Percentiles rank a stretch among this genome's conserved stretches.
These are phyloP conservation scores for Seira musarum DNA, from an alignment of 2,888 invertebrate species.

Conservation along the genomic window DNA sequence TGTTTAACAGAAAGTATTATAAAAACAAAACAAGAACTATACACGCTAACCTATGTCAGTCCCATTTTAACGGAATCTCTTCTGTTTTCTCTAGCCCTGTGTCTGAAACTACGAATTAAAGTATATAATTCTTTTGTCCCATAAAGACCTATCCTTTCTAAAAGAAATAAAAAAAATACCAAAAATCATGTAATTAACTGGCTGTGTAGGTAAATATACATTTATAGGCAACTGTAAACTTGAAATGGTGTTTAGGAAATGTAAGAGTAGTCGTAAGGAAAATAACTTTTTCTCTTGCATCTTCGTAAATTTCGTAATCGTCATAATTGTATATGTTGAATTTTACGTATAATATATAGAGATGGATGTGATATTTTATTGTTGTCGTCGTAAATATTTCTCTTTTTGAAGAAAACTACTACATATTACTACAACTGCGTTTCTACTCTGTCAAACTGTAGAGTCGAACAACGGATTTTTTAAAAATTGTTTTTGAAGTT, in stretches of 20 bases:
- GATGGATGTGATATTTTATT: constrained; percentile 57
- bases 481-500: constrained; percentile 45
- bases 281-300: constrained; percentile 14
- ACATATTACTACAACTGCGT: constrained; percentile 47
- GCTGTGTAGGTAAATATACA: constrained; percentile 30
- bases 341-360: constrained; percentile 23
- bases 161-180: constrained; percentile 49
- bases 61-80: constrained; percentile 54
- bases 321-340: not conserved
- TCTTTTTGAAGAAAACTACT: constrained; percentile 18
- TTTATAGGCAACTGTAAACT: constrained; percentile 13
- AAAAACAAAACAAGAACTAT: constrained; percentile 51
- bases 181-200: constrained; percentile 50
- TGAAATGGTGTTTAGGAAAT: not conserved
- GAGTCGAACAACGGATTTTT: constrained; percentile 27
- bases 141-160: constrained; percentile 25
- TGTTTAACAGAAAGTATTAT: constrained; percentile 61
- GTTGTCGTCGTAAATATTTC: constrained; percentile 52
- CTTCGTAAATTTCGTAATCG: constrained; percentile 3
- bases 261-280: constrained; percentile 4
- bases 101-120: not conserved
- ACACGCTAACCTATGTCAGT: constrained; percentile 45
- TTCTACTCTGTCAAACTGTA: constrained; percentile 40
- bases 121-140: constrained; percentile 21
- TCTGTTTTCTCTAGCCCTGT: constrained; percentile 34